Evolutionary conservation across 2,113 vertebrate genomes (phyloP).

Genomic region (Boulengeromyrus knoepffleri): DNA sequence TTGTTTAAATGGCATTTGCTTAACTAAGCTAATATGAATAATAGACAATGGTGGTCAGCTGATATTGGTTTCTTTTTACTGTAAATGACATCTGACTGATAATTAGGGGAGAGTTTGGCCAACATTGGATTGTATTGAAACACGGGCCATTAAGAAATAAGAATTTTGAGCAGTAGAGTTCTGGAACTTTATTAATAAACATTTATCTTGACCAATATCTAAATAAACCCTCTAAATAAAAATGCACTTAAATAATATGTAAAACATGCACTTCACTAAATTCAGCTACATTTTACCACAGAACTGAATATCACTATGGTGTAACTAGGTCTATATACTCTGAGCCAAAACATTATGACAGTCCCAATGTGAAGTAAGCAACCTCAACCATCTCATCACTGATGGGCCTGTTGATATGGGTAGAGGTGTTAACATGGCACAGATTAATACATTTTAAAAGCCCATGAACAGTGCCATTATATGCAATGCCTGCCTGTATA

Average conservation of each 20-base stretch:
- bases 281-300: not conserved
- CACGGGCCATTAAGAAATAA: not conserved
- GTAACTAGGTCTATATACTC: not conserved
- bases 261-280: not conserved
- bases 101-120: not conserved
- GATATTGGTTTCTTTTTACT: not conserved
- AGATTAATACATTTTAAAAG: not conserved
- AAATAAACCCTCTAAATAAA: not conserved
- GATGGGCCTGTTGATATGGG: not conserved
- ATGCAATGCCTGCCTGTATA: not conserved
- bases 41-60: not conserved
- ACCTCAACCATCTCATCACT: not conserved
- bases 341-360: not conserved
- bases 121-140: not conserved
- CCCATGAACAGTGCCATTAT: not conserved
- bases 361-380: not conserved
- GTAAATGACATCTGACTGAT: not conserved
- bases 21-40: not conserved
- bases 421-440: not conserved
- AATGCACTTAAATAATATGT: not conserved
- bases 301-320: not conserved
- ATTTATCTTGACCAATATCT: not conserved
- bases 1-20: not conserved
- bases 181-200: not conserved
- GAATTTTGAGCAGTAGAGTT: not conserved